phyloP scores from a whole-genome alignment of 1,140 invertebrate species.

The Globodera rostochiensis region DNA sequence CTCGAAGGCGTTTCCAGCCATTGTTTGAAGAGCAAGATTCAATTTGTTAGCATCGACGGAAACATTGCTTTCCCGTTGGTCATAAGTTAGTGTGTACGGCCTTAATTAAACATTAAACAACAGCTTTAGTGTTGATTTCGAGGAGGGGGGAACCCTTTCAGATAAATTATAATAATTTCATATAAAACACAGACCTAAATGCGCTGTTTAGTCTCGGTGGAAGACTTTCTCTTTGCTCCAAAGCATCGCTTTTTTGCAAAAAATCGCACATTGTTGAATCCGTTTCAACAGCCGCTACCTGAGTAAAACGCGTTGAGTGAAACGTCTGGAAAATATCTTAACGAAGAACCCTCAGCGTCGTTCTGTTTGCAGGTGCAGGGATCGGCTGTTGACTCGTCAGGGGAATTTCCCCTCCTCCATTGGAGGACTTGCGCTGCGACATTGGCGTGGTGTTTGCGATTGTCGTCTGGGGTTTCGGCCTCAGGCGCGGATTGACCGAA shows the following conservation, averaged over 20 bases:
- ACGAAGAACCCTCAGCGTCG: neutral
- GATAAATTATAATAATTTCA: neutral
- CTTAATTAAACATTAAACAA: slow-evolving; percentile 16
- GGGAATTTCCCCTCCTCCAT: neutral
- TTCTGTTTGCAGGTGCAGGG: neutral
- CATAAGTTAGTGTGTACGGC: slow-evolving; percentile 38
- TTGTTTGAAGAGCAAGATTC: slow-evolving; percentile 30
- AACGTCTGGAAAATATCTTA: neutral
- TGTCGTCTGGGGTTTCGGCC: slow-evolving; percentile 55
- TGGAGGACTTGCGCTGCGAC: neutral
- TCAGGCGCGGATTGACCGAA: slow-evolving; percentile 63
- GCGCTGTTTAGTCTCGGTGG: neutral
- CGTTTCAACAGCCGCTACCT: neutral
- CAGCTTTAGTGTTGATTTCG: too few species aligned
- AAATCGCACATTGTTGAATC: neutral
- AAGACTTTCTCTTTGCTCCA: neutral
- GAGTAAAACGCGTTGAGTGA: neutral
- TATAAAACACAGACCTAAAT: neutral
- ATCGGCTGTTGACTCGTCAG: neutral
- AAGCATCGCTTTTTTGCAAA: neutral
- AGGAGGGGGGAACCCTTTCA: neutral
- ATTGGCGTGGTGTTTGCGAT: slow-evolving; percentile 12
- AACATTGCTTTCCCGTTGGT: neutral
- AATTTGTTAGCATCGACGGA: slow-evolving; percentile 16
- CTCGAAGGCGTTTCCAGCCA: slow-evolving; percentile 25